Conservation (phyloP, 2,888 invertebrate species). For the Cantharis lateralis region DNA sequence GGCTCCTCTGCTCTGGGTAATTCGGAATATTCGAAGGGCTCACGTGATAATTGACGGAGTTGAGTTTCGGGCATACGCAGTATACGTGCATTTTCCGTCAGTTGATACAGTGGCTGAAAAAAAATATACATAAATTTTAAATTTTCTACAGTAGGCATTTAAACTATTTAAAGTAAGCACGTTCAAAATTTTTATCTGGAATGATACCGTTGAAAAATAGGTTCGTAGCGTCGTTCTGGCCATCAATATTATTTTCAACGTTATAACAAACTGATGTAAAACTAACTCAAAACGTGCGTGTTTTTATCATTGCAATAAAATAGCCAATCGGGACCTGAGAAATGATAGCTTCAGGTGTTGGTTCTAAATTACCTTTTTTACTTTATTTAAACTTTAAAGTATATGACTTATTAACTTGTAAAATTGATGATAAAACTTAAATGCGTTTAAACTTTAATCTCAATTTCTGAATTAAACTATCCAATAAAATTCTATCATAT, state of each 20-base stretch:
- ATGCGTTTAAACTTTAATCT: too few relatives aligned
- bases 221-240: background rate
- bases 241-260: background rate
- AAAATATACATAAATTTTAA: too few relatives aligned
- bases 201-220: background rate
- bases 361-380: background rate
- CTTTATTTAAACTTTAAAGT: too few relatives aligned
- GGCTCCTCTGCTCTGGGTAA: conserved; percentile 73
- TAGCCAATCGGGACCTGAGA: background rate
- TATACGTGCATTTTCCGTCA: conserved; percentile 75
- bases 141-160: background rate
- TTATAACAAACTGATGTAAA: background rate
- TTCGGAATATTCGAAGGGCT: conserved; percentile 75
- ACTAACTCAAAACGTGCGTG: background rate
- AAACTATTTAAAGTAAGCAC: background rate
- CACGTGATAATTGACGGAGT: conserved; percentile 69
- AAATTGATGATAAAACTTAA: too few relatives aligned
- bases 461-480: too few relatives aligned
- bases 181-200: background rate
- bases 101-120: conserved; percentile 50
- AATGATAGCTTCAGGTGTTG: background rate
- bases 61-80: conserved; percentile 71
- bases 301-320: background rate
- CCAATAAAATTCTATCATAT: too few relatives aligned
- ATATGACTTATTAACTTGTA: too few relatives aligned